A percentile compares a stretch with the other conserved stretches of the same genome.
Conservation (phyloP, 2,888 invertebrate species). For the Therioaphis trifolii region DNA sequence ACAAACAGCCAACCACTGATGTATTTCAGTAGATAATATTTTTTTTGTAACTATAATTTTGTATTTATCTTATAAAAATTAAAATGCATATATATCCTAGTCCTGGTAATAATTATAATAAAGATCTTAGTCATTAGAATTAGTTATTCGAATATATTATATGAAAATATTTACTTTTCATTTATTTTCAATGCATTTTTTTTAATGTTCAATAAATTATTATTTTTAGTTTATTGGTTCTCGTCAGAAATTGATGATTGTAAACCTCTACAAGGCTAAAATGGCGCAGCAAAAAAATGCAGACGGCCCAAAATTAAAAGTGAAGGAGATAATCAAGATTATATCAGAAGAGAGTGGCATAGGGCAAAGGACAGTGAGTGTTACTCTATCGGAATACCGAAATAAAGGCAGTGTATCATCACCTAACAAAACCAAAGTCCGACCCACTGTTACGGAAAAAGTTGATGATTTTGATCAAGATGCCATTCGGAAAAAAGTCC, state of each 20-base stretch:
- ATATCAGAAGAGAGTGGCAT: conserved; percentile 2
- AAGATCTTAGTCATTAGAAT: conserved; percentile 4
- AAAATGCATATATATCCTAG: background rate
- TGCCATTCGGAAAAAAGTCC: background rate
- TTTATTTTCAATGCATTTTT: conserved; percentile 22
- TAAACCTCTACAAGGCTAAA: conserved; percentile 15
- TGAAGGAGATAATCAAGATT: conserved; percentile 16
- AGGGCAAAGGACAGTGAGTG: conserved; percentile 2
- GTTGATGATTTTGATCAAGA: background rate
- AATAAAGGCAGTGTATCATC: conserved; percentile 14
- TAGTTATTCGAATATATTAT: conserved; percentile 27
- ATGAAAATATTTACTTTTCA: conserved; percentile 34
- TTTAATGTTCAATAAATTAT: conserved; percentile 16
- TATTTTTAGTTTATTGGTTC: conserved; percentile 10
- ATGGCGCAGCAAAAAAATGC: conserved; percentile 22
- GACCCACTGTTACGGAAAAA: background rate
- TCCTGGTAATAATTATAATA: conserved; percentile 11
- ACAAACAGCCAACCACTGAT: background rate
- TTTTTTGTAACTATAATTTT: too few relatives aligned
- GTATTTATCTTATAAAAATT: background rate
- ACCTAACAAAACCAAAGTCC: background rate
- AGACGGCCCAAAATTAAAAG: conserved; percentile 36
- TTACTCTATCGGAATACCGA: conserved; percentile 13
- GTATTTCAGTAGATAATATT: too few relatives aligned
- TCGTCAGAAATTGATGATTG: background rate